Base-by-base conservation (phyloP, 1,140 invertebrate species). In the Helicoverpa armigera region DNA sequence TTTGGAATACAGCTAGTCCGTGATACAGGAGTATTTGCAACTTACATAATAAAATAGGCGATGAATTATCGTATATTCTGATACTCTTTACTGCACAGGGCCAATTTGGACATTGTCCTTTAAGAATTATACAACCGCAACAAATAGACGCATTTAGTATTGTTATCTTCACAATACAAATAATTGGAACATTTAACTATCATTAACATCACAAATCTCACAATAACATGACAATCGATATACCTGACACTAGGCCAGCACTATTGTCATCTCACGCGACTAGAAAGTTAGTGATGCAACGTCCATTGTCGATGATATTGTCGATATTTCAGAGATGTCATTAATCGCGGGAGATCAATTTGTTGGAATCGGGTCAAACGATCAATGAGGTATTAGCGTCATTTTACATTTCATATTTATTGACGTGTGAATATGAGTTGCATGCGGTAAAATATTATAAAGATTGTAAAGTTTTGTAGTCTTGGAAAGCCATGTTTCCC, bases 321-420 rank as follows among this genome's bases (percentile, higher is more conserved):
- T 48, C 43, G 43, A 69, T 69, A 69, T 43, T 50, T 69, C 65
- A 23, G n/a, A 69, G 43, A 69, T 69, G 65, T 69, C 65, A 69
- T 50, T 69, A 50, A 69, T 69, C 43, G 65, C 18, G 65, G 12
- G 50, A 69, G 65, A 69, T 69, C 43, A 69, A 69, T 69, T 69
- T 69, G 43, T 69, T 61, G 23, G 16, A 69, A 69, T 69, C 16
- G 43, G 65, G 65, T 50, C 16, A 69, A 16, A 50, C 16, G 10
- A 50, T 67, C 50, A 69, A 69, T 69, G 43, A 23, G 5, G 65
- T 23, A 18, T 18, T 69, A 69, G 65, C 50, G 65, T 69, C 65
- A 50, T 16, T 50, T 16, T 54, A 54, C 53, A 16, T 50, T 18
- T 63, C 13, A 35, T 63, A 23, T 31, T 63, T 12, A 29, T 63